Base-by-base conservation (phyloP, 2,113 vertebrate genomes). In the Lepus americanus region DNA sequence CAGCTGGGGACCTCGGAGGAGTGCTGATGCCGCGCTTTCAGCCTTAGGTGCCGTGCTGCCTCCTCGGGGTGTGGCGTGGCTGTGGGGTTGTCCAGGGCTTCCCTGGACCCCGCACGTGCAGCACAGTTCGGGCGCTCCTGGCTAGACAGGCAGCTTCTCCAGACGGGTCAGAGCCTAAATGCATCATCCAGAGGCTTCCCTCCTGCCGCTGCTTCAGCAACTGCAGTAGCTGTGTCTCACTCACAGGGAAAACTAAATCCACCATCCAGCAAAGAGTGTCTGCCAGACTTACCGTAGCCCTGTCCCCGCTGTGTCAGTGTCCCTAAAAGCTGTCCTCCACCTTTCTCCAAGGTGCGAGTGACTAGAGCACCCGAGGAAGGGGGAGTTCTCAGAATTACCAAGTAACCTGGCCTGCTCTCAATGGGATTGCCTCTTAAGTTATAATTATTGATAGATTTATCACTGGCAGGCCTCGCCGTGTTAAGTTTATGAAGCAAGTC, bases 241-340 rank as follows among this genome's bases (percentile, higher is more conserved):
- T 66, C 61, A 76, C 29, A 44, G 51, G 73, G 61, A 61, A 55
- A 72, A 27, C 17, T 39, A 8, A 55, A 14, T 27, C 61, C n/a
- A 16, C 61, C 33, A 4, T 44, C 44, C 33, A 11, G n/a, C 44
- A 53, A 72, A n/a, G 17, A 4, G 36, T 8, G 8, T 39, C 70
- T 77, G 61, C 2, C 16, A 59, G 29, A 1, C 3, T 72, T 5
- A 20, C 25, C 0, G 0, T 8, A 44, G 39, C 51, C 27, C 4
- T 20, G 7, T 31, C 19, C 64, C n/a, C 51, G 25, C 39, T 80
- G 6, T 27, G 27, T 25, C 63, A 29, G 20, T 86, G 31, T 36
- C 14, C 49, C 23, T 79, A 61, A 87, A 88, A 84, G 13, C 6
- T 25, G 6, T n/a, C 64, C 55, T 44, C 76, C 12, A 0, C 67